phyloP scores from a whole-genome alignment of 2,888 invertebrate genomes.

The Spodoptera littoralis region DNA sequence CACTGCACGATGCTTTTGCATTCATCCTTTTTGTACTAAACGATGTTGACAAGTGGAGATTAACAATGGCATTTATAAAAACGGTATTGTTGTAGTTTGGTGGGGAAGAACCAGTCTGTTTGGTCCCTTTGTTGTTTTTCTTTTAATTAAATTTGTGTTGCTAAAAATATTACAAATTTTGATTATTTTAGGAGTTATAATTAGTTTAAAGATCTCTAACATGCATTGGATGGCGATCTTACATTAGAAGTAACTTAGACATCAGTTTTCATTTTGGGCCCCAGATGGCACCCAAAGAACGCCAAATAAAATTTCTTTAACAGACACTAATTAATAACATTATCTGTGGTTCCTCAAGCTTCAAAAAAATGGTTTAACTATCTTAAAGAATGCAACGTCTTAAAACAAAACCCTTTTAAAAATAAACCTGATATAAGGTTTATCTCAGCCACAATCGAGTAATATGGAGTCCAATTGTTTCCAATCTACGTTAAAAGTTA shows the following conservation, averaged over 20 bases:
- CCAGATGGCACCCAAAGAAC: too few species aligned
- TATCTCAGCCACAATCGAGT: slow-evolving; percentile 43
- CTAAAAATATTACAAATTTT: too few species aligned
- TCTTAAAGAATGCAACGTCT: slow-evolving; percentile 3
- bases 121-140: neutral
- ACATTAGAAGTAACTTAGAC: too few species aligned
- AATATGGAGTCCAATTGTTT: slow-evolving; percentile 58
- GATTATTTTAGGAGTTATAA: too few species aligned
- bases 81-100: slow-evolving; percentile 1
- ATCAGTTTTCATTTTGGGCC: too few species aligned
- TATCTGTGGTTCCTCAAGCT: too few species aligned
- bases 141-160: neutral
- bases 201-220: too few species aligned
- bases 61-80: slow-evolving; percentile 18
- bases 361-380: too few species aligned
- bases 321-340: too few species aligned
- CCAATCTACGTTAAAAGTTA: slow-evolving; percentile 65
- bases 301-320: too few species aligned
- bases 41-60: slow-evolving; percentile 22
- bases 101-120: slow-evolving; percentile 4
- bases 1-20: slow-evolving; percentile 37
- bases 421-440: slow-evolving; percentile 49
- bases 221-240: too few species aligned
- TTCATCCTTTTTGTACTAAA: slow-evolving; percentile 26
- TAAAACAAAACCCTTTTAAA: slow-evolving; percentile 45